A percentile compares a stretch with the other conserved stretches of the same genome.
These are phyloP conservation scores for Matsumyia berberina DNA, from an alignment of 2,888 invertebrate species.

Conservation along the genomic window DNA sequence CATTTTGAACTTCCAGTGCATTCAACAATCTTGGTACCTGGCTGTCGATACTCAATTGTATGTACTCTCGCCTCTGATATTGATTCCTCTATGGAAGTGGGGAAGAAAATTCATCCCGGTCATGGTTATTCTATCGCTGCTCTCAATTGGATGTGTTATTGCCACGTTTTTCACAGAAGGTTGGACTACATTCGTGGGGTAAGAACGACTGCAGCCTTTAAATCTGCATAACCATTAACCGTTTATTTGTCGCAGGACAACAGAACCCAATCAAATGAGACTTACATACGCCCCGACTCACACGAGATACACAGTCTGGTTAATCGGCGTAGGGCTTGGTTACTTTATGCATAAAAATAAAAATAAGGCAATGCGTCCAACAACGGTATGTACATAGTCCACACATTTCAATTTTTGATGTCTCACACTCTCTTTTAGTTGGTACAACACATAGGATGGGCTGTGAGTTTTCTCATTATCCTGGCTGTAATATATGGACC, in stretches of 20 bases:
- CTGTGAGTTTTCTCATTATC: slow-evolving; percentile 80
- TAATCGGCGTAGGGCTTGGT: slow-evolving; percentile 83
- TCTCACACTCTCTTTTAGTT: slow-evolving; percentile 4
- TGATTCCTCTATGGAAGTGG: slow-evolving; percentile 85
- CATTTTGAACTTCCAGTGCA: slow-evolving; percentile 81
- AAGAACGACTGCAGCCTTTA: slow-evolving; percentile 70
- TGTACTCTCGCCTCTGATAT: slow-evolving; percentile 85
- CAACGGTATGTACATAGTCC: too few species aligned
- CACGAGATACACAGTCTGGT: slow-evolving; percentile 82
- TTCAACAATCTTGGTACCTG: slow-evolving; percentile 86
- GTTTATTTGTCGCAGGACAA: not conserved
- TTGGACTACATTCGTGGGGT: slow-evolving; percentile 81
- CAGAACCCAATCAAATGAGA: slow-evolving; percentile 79
- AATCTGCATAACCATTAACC: not conserved
- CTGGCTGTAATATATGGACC: slow-evolving; percentile 81
- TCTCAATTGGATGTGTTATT: slow-evolving; percentile 81
- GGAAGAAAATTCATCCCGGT: slow-evolving; percentile 81
- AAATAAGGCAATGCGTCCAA: slow-evolving; percentile 43
- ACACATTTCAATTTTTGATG: not conserved
- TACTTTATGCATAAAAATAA: slow-evolving; percentile 81
- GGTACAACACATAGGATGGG: slow-evolving; percentile 81
- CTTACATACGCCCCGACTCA: slow-evolving; percentile 83
- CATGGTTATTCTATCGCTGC: slow-evolving; percentile 79
- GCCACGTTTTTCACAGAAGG: slow-evolving; percentile 79
- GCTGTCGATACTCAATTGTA: slow-evolving; percentile 86